phyloP scores from a whole-genome alignment of 2,797 vertebrate genomes.

The Crenuchus spilurus region DNA sequence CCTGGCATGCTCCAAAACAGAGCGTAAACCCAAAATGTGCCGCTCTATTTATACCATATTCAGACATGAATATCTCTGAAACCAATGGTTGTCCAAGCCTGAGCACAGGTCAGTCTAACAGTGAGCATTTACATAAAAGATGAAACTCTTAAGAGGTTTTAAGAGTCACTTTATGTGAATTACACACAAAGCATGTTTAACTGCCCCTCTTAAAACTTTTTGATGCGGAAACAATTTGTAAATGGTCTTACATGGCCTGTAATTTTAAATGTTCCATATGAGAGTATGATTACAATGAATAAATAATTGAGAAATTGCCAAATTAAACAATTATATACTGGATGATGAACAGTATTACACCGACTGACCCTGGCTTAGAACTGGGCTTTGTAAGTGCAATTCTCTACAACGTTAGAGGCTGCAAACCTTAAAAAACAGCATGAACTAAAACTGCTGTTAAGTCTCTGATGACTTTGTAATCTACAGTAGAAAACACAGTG shows the following conservation, averaged over 20 bases:
- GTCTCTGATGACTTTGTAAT: no score
- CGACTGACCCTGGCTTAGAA: not conserved
- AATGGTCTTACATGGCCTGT: not conserved
- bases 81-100: not conserved
- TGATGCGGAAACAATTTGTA: not conserved
- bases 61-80: no score
- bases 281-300: not conserved
- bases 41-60: no score
- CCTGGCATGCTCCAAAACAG: no score
- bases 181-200: not conserved
- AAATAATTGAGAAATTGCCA: not conserved
- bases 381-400: not conserved
- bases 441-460: not conserved
- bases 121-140: not conserved
- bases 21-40: no score
- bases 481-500: not conserved
- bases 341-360: not conserved
- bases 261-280: not conserved
- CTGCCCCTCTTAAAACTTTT: not conserved
- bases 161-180: not conserved
- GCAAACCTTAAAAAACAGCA: not conserved
- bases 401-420: not conserved
- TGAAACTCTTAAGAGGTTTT: not conserved
- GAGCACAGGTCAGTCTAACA: not conserved
- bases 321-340: not conserved